A percentile compares a stretch with the other conserved stretches of the same genome.
Evolutionary conservation across 2,888 invertebrate species (phyloP).

Genomic region (Microchrysa polita): DNA sequence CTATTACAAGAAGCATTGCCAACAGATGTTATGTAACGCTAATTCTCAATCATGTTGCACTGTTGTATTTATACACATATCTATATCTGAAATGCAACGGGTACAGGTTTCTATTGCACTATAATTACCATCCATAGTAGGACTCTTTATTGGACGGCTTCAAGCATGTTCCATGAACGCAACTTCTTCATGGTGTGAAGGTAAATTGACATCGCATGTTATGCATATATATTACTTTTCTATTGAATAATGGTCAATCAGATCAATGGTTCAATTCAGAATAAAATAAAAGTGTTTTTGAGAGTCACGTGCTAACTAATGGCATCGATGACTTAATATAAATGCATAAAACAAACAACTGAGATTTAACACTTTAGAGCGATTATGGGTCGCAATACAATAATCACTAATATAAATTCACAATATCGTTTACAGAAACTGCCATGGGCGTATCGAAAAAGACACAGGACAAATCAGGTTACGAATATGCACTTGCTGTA

Average conservation of each 20-base stretch:
- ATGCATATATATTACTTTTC: conserved; percentile 8
- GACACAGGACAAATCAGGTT: conserved; percentile 83
- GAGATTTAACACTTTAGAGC: not conserved
- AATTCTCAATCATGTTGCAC: conserved; percentile 17
- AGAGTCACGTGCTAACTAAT: too few relatives aligned
- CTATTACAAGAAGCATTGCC: not conserved
- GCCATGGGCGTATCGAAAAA: conserved; percentile 88
- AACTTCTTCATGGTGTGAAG: not conserved
- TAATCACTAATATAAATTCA: conserved; percentile 8
- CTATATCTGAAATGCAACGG: not conserved
- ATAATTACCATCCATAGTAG: conserved; percentile 1
- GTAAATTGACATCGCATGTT: not conserved
- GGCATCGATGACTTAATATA: too few relatives aligned
- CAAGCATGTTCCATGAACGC: not conserved
- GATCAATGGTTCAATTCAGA: too few relatives aligned
- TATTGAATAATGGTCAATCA: not conserved
- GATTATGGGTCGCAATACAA: not conserved
- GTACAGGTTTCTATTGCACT: not conserved
- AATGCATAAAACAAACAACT: not conserved
- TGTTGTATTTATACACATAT: not conserved
- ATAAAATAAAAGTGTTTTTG: too few relatives aligned
- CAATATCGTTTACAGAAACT: conserved; percentile 70
- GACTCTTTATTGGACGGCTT: not conserved
- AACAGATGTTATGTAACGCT: conserved; percentile 3
- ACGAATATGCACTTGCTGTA: conserved; percentile 87